Base-by-base conservation (phyloP, 2,888 invertebrate species). In the Leuctra nigra region DNA sequence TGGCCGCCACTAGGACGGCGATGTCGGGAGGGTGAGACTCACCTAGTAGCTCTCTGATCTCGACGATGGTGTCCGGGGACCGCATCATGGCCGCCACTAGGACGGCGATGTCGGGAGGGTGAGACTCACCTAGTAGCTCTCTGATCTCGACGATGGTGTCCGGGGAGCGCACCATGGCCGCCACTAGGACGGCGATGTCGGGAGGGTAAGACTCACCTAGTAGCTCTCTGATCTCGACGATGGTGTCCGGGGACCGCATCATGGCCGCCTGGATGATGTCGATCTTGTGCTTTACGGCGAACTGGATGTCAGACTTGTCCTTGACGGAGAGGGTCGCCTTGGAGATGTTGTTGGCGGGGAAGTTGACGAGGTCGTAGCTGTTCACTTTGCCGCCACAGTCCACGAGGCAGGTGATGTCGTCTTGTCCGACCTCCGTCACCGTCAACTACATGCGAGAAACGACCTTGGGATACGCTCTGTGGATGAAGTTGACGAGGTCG, bases 251-350 rank as follows among this genome's bases (percentile, higher is more conserved):
- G 18, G 33, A 23, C 7, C 55, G 25, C n/a, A 18, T 24, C 16
- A 18, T 47, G 2, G 55, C 7, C 14, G 48, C 38, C 11, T 35
- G 36, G 6, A 55, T 33, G 2, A 47, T 16, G 44, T 55, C 55
- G 3, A 55, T 13, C 18, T 47, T 22, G 11, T 47, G 36, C 18
- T 46, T 18, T 1, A 46, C 36, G 33, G 55, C 55, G n/a, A 47
- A 35, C 11, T 47, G 20, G 35, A 55, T 48, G 48, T 55, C 55
- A 23, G 18, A 29, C n/a, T 36, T 35, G 35, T 50, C 50, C 9
- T 18, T 22, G 18, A 16, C 33, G 2, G 50, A 50, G 18, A 50
- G 50, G 16, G 50, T 50, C 2, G 29, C 20, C 50, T 16, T 11
- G 9, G 35, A 18, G 18, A 50, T 35, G 11, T 6, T 2, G 11